Evolutionary conservation across 2,888 invertebrate genomes (phyloP), one percentile per base, ranked within the genome.

Genomic region (Malthinus seriepunctatus): DNA sequence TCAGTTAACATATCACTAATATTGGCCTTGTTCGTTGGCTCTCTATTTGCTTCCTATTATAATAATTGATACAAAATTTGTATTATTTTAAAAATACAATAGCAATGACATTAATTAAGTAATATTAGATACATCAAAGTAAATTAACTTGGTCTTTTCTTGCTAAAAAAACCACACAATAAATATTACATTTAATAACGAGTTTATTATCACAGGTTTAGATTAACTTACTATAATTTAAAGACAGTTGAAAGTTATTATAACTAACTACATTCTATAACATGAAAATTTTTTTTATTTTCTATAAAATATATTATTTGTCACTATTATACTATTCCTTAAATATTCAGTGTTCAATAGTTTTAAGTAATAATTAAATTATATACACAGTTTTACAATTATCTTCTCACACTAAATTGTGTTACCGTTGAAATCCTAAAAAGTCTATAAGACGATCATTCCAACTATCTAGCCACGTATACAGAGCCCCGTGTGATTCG

Each of bases 401-500:
- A 14, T 42, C 9, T 39, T 42, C 39, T 42, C 2, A 15, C 39
- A n/a, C 14, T 15, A 14, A 1, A 15, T 15, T 5, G 37, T 37
- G 57, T 73, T 81, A 83, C 77, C 84, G 81, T 57, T 83, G 83
- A 70, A 86, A 90, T 63, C 90, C 90, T 70, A 90, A 83, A 70
- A 90, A 86, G 78, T 90, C 89, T 69, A 88, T 88, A 31, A 90
- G 82, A 55, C 88, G 81, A 70, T 88, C 84, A 78, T 89, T 88
- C 82, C 88, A 84, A 60, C 87, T 84, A 73, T 86, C 84, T 46
- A 81, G 63, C 79, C 80, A 81, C 59, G 78, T 82, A 74, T 72
- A 80, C 67, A 69, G 71, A 77, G 83, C 72, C 74, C 82, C 75
- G 64, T 73, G 74, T 5, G 69, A 63, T 48, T 67, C 69, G n/a